Evolutionary conservation across 53 echinoderm and acorn worm genomes (phyloP).

Genomic region (Henricia sp.): DNA sequence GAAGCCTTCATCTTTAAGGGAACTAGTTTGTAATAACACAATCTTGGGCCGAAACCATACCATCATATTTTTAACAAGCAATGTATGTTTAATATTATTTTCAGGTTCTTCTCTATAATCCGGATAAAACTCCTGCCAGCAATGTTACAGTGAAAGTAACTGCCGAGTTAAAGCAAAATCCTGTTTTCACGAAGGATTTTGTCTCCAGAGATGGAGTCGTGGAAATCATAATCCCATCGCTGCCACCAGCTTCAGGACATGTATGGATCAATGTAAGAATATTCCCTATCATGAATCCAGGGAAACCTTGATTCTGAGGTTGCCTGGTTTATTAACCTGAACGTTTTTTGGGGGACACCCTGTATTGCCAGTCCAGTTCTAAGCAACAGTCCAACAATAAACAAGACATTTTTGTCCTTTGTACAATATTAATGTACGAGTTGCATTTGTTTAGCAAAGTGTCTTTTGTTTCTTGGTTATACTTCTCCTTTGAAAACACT

Average conservation of each 20-base stretch:
- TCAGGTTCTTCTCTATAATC: constrained; percentile 77
- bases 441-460: too few species aligned
- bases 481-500: too few species aligned
- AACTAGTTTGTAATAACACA: background rate
- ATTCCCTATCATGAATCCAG: too few species aligned
- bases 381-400: too few species aligned
- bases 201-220: constrained; percentile 78
- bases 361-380: too few species aligned
- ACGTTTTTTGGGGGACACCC: too few species aligned
- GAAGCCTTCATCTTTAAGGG: background rate
- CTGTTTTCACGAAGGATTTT: constrained; percentile 69
- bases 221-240: constrained; percentile 65
- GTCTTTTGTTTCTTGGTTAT: too few species aligned
- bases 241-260: constrained; percentile 66
- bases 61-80: background rate
- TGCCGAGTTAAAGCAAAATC: constrained; percentile 65
- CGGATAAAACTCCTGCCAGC: constrained; percentile 82
- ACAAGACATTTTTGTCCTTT: too few species aligned
- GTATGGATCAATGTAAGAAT: constrained; percentile 96
- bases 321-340: too few species aligned
- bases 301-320: too few species aligned
- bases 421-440: too few species aligned
- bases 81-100: background rate
- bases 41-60: too few species aligned
- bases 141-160: constrained; percentile 78